Conservation (phyloP, 2,113 vertebrate genomes). For the Oncorhynchus keta region DNA sequence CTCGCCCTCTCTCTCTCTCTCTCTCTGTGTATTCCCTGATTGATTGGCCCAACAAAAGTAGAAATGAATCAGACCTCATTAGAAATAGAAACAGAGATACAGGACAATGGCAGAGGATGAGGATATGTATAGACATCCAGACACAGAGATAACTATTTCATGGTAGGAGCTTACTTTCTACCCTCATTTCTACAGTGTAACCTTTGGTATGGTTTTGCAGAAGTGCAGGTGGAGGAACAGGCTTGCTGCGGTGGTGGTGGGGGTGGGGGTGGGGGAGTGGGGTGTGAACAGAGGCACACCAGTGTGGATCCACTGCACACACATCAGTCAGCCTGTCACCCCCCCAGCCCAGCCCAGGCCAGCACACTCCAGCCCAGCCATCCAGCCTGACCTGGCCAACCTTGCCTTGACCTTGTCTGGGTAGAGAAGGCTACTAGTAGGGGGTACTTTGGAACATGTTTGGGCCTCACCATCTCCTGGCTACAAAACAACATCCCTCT, state of each 20-base stretch:
- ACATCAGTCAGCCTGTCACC: slow-evolving; percentile 4
- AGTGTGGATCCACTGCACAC: slow-evolving; percentile 34
- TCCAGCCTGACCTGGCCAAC: slow-evolving; percentile 38
- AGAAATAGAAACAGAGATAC: slow-evolving; percentile 12
- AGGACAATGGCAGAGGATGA: not conserved
- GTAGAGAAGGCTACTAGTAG: slow-evolving; percentile 1
- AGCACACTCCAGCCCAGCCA: too few species aligned
- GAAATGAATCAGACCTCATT: slow-evolving; percentile 24
- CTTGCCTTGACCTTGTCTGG: slow-evolving; percentile 46
- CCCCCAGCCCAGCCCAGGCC: not conserved
- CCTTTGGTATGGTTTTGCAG: slow-evolving; percentile 12
- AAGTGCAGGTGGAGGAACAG: slow-evolving; percentile 3
- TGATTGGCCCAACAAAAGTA: slow-evolving; percentile 5
- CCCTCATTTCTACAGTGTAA: slow-evolving; percentile 27
- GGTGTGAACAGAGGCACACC: slow-evolving; percentile 27
- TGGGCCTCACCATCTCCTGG: slow-evolving; percentile 12
- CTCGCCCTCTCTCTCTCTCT: not conserved
- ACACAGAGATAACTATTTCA: slow-evolving; percentile 3
- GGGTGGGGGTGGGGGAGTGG: not conserved
- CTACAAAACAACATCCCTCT: too few species aligned
- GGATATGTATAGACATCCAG: not conserved
- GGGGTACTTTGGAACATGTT: slow-evolving; percentile 8
- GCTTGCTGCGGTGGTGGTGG: too few species aligned
- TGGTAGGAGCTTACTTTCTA: not conserved
- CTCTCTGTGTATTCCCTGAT: slow-evolving; percentile 3